Conservation (phyloP, 2,113 vertebrate genomes). For the Vidua chalybeata region DNA sequence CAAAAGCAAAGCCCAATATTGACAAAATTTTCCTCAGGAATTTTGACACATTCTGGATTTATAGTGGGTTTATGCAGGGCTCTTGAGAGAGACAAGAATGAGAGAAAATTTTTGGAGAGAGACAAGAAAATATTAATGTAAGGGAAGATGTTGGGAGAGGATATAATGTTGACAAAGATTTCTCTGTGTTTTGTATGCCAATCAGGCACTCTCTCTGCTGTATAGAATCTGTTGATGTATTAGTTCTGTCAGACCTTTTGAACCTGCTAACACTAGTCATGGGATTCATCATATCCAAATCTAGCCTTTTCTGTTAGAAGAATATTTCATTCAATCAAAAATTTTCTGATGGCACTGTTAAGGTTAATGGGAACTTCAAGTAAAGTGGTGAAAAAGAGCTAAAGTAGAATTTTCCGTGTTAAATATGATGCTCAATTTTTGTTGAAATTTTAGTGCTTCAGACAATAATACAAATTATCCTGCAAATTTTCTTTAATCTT, state of each 20-base stretch:
- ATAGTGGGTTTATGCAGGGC: not conserved
- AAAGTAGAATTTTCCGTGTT: not conserved
- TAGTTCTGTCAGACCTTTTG: constrained; percentile 4
- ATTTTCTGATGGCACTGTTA: not conserved
- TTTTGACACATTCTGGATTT: not conserved
- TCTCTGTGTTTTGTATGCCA: not conserved
- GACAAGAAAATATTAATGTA: rapidly evolving
- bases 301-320: not conserved
- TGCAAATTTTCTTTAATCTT: not conserved
- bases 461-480: not conserved
- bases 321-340: not conserved
- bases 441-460: not conserved
- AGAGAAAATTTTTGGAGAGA: not conserved
- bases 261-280: not conserved
- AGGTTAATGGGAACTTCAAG: not conserved
- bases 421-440: not conserved
- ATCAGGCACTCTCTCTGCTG: not conserved
- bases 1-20: not conserved
- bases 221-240: constrained; percentile 4
- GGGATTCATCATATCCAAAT: not conserved
- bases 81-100: not conserved
- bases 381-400: not conserved
- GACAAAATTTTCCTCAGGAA: not conserved
- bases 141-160: not conserved
- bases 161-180: not conserved